Conservation (phyloP, 1,140 invertebrate species). For the Drosophila malerkotliana region DNA sequence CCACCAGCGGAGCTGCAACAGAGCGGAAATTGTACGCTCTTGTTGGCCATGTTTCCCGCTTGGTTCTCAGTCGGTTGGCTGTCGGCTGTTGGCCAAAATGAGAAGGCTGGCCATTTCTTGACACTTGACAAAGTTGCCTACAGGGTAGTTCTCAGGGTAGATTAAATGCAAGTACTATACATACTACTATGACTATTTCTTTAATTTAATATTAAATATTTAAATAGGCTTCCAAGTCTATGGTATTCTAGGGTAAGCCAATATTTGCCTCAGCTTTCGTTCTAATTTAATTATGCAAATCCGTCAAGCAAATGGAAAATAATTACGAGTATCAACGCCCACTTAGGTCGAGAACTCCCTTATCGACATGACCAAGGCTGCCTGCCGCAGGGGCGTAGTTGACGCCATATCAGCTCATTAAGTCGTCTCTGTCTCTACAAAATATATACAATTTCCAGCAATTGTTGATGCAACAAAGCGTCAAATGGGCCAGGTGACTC, state of each 20-base stretch:
- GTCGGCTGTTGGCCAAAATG: constrained; percentile 34
- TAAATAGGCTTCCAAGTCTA: too few species aligned
- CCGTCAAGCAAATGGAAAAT: constrained; percentile 14
- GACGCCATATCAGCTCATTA: constrained; percentile 45
- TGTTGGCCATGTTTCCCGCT: constrained; percentile 27
- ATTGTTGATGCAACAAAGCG: constrained; percentile 35
- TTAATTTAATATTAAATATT: too few species aligned
- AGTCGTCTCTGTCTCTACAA: constrained; percentile 28
- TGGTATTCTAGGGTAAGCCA: constrained; percentile 2
- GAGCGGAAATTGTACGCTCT: constrained; percentile 61
- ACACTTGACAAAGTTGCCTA: constrained; percentile 48
- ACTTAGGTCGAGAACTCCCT: constrained; percentile 20
- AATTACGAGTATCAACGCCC: constrained; percentile 43
- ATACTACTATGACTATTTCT: too few species aligned
- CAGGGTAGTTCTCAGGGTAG: constrained; percentile 9
- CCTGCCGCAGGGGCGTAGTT: constrained; percentile 19
- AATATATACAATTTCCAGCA: constrained; percentile 25
- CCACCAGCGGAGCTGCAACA: constrained; percentile 48
- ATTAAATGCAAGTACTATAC: background rate
- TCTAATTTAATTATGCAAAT: constrained; percentile 23
- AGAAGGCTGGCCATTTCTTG: constrained; percentile 37
- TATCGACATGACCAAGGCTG: constrained; percentile 37
- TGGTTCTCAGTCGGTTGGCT: constrained; percentile 14
- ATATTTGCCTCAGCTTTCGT: background rate
- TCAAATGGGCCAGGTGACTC: constrained; percentile 17